Evolutionary conservation across 1,140 invertebrate genomes (phyloP).

Genomic region (Chelonus insularis): DNA sequence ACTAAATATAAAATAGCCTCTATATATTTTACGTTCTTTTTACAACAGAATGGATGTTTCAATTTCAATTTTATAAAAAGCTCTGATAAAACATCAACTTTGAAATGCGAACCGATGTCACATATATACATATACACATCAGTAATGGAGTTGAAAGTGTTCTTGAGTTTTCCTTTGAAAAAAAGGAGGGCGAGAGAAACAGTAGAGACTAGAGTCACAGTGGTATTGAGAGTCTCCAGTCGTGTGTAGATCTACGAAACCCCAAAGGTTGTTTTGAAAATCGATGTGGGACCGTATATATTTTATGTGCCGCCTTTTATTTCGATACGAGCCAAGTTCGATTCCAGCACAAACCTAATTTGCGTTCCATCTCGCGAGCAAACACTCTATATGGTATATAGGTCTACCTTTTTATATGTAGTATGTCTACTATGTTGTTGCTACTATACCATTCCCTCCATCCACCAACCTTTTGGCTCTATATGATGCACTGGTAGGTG

Average conservation of each 20-base stretch:
- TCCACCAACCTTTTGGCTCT: background rate
- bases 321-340: slow-evolving; percentile 52
- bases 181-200: slow-evolving; percentile 15
- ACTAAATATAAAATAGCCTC: too few species aligned
- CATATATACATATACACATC: slow-evolving; percentile 21
- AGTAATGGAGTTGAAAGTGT: slow-evolving; percentile 24
- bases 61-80: slow-evolving; percentile 31
- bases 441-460: background rate
- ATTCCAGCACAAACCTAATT: slow-evolving; percentile 56
- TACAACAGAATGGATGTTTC: slow-evolving; percentile 20
- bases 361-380: slow-evolving; percentile 56
- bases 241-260: slow-evolving; percentile 11
- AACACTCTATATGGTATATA: slow-evolving; percentile 40
- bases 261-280: slow-evolving; percentile 25
- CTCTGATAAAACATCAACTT: slow-evolving; percentile 25
- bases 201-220: slow-evolving; percentile 9
- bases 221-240: background rate
- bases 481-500: background rate
- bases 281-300: slow-evolving; percentile 36
- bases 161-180: slow-evolving; percentile 9
- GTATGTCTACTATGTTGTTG: background rate
- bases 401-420: background rate
- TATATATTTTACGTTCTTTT: slow-evolving; percentile 3
- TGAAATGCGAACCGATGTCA: slow-evolving; percentile 25
- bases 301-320: slow-evolving; percentile 54